Conservation (phyloP, 2,113 vertebrate species). For the Oryzias celebensis region DNA sequence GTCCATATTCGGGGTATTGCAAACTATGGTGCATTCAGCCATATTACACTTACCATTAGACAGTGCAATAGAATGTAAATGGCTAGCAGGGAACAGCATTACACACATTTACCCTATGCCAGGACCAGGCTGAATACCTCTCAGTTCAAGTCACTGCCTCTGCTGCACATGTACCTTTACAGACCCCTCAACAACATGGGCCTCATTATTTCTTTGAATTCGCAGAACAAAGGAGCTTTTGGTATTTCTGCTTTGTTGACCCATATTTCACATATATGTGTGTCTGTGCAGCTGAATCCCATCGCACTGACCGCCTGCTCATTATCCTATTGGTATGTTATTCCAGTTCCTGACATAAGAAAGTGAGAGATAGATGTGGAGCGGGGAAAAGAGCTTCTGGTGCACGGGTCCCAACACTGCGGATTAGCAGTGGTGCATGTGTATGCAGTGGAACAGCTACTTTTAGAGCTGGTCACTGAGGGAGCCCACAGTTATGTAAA, state of each 20-base stretch:
- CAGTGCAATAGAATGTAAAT: constrained; percentile 42
- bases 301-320: constrained; percentile 7
- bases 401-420: constrained; percentile 37
- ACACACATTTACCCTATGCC: constrained; percentile 46
- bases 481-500: constrained; percentile 58
- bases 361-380: constrained; percentile 22
- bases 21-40: constrained; percentile 49
- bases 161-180: constrained; percentile 50
- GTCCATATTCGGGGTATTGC: constrained; percentile 25
- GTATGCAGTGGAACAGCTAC: constrained; percentile 24
- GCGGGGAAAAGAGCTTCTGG: constrained; percentile 27
- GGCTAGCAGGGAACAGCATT: constrained; percentile 32
- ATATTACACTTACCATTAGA: constrained; percentile 38
- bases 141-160: constrained; percentile 48
- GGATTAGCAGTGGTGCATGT: constrained; percentile 25
- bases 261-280: constrained; percentile 30
- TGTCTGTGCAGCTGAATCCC: constrained; percentile 6
- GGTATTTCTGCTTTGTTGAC: constrained; percentile 13
- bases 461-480: constrained; percentile 45
- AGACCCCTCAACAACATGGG: constrained; percentile 40
- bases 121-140: constrained; percentile 38
- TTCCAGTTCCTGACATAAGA: constrained; percentile 23
- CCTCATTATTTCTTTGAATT: constrained; percentile 29
- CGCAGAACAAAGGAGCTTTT: constrained; percentile 30
- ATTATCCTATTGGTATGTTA: constrained; percentile 37